Evolutionary conservation across 2,888 invertebrate species (phyloP).

Genomic region (Dysmachus trigonus): DNA sequence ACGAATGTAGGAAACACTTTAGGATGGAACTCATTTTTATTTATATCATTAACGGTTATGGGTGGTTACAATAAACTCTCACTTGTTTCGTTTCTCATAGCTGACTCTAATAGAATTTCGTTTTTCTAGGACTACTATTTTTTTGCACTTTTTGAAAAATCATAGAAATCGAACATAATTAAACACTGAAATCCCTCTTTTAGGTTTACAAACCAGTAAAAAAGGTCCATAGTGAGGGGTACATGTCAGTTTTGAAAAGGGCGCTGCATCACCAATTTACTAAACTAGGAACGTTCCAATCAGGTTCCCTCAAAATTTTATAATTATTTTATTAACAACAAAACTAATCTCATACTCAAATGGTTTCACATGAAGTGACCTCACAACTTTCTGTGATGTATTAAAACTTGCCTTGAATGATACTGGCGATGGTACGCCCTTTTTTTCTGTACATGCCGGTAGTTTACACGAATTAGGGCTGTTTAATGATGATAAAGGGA

Average conservation of each 20-base stretch:
- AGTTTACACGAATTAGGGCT: not conserved
- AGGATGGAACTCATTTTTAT: constrained; percentile 9
- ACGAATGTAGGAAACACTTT: not conserved
- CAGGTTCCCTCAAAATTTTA: not conserved
- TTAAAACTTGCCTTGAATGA: constrained; percentile 16
- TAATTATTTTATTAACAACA: constrained; percentile 1
- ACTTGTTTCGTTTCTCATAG: not conserved
- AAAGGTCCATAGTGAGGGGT: not conserved
- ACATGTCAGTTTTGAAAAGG: not conserved
- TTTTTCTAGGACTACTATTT: not conserved
- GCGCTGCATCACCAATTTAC: not conserved
- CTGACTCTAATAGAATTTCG: not conserved
- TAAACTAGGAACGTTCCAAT: not conserved
- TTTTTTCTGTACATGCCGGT: not conserved
- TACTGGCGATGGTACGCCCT: not conserved
- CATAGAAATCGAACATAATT: not conserved
- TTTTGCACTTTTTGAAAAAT: not conserved
- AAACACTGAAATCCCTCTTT: not conserved
- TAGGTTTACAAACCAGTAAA: not conserved
- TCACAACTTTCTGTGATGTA: constrained; percentile 14
- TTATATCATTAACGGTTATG: constrained; percentile 33
- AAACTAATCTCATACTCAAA: not conserved
- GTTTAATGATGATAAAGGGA: not conserved
- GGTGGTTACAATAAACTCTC: constrained; percentile 11
- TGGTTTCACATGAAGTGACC: not conserved